phyloP scores from a whole-genome alignment of 2,888 invertebrate genomes.

The Marronus borbonicus region DNA sequence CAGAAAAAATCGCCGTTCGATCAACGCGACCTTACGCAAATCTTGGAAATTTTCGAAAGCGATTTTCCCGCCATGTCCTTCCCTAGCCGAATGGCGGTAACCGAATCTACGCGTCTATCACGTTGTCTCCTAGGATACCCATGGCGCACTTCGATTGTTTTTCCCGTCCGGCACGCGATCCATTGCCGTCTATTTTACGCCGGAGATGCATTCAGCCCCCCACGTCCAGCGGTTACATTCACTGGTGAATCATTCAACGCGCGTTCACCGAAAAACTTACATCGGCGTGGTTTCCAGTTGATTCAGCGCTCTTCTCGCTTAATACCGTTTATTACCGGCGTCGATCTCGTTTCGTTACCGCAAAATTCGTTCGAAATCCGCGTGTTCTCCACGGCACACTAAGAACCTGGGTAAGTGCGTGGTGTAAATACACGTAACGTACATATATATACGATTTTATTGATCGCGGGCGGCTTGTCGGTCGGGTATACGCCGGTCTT shows the following conservation, averaged over 20 bases:
- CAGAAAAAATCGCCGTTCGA: neutral
- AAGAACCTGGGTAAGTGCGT: neutral
- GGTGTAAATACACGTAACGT: slow-evolving; percentile 34
- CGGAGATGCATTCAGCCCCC: neutral
- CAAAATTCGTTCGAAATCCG: neutral
- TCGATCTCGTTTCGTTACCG: neutral
- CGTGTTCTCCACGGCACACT: neutral
- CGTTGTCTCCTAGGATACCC: slow-evolving; percentile 41
- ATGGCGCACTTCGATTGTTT: slow-evolving; percentile 39
- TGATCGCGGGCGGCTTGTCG: slow-evolving; percentile 52
- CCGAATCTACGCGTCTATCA: slow-evolving; percentile 15
- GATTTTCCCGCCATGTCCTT: slow-evolving; percentile 18
- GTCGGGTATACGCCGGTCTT: slow-evolving; percentile 48
- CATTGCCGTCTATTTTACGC: neutral
- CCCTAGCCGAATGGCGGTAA: neutral
- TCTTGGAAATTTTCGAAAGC: neutral
- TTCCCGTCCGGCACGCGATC: slow-evolving; percentile 7
- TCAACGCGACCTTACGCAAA: neutral
- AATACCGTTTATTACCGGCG: too few species aligned
- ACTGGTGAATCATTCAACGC: slow-evolving; percentile 5
- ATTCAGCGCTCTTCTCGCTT: too few species aligned
- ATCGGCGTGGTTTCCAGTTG: too few species aligned
- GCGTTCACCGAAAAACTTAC: too few species aligned
- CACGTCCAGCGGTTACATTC: neutral
- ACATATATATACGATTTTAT: slow-evolving; percentile 56